Evolutionary conservation across 2,113 vertebrate genomes (phyloP), one percentile per base, ranked within the genome.

Genomic region (Nannospalax galili): DNA sequence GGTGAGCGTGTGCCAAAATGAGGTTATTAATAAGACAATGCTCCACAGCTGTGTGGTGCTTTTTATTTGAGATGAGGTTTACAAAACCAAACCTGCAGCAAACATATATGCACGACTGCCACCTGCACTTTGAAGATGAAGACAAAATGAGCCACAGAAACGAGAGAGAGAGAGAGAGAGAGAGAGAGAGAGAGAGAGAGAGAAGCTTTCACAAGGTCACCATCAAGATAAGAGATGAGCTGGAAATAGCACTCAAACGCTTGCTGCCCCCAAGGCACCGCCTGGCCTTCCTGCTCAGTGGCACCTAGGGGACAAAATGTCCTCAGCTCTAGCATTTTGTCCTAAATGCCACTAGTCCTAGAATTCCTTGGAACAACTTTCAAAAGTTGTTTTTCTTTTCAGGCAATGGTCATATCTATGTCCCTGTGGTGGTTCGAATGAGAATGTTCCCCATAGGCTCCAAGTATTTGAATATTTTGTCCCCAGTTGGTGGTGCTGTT

Each of bases 51-150:
- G 97, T 37, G 20, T 56, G 56, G 75, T 11, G 19, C 91, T 94
- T 94, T 85, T 62, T 64, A 70, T 72, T 56, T 0, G 8, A 84
- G 82, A 79, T 92, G 78, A 95, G 70, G 84, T 77, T 96, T 84
- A 84, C 62, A 84, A 77, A 97, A 69, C 90, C 95, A 72, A 94
- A 86, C 93, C 96, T 72, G 52, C 74, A 84, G 90, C 85, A 94
- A 92, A 95, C 95, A 96, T 82, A 90, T 92, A 86, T 37, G 88
- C 95, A 56, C n/a, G 75, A 88, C 87, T 30, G 37, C 91, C 95
- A 95, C 94, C 94, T 96, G 97, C 87, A n/a, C 69, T 48, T 75
- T 37, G 62, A 58, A 79, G 96, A 85, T 0, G 48, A 70, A 26
- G 81, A 42, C 37, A 78, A 96, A 64, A 78, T 84, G 58, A 67